phyloP scores from a whole-genome alignment of 2,797 vertebrate genomes.

The Catamblyrhynchus diadema region DNA sequence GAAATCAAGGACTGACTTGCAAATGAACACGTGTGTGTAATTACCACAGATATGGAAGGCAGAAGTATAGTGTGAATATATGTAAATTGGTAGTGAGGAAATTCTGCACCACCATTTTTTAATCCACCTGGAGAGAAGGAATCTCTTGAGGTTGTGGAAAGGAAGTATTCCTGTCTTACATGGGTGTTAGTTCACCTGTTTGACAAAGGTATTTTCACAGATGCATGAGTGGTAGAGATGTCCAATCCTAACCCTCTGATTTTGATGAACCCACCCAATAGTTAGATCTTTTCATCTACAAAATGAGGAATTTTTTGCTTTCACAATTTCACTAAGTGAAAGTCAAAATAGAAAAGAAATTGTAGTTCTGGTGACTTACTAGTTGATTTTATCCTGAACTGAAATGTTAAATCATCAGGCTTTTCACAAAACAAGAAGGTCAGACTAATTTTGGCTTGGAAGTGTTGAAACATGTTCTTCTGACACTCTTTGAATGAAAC shows the following conservation, averaged over 20 bases:
- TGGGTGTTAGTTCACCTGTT: background rate
- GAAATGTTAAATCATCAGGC: background rate
- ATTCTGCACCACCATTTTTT: background rate
- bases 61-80: background rate
- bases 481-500: background rate
- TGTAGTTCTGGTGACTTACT: background rate
- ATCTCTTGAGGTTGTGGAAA: background rate
- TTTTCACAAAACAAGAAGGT: background rate
- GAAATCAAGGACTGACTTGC: background rate
- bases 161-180: background rate
- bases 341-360: background rate
- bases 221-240: background rate
- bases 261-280: background rate
- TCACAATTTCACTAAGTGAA: background rate
- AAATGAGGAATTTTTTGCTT: background rate
- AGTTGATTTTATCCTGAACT: background rate
- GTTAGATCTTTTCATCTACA: background rate
- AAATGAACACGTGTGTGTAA: background rate
- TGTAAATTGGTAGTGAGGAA: background rate
- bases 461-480: background rate
- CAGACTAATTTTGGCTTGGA: background rate
- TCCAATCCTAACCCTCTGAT: background rate
- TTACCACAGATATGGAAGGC: background rate
- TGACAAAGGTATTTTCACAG: background rate
- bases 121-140: background rate